Conservation (phyloP, 2,113 vertebrate species). For the Myanophis thanlyinensis region DNA sequence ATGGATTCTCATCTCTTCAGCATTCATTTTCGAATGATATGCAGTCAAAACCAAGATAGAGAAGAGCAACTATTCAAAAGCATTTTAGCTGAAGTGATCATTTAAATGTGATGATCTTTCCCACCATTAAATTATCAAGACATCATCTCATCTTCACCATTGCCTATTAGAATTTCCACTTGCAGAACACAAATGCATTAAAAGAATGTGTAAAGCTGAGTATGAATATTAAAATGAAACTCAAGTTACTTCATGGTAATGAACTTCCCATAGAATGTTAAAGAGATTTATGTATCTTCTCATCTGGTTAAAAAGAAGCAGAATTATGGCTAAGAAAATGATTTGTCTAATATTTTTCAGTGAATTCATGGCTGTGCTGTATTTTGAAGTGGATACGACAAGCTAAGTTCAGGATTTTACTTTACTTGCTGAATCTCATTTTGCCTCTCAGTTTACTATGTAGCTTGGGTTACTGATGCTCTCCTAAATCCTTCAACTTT, state of each 20-base stretch:
- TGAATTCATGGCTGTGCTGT: not conserved
- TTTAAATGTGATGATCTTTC: not conserved
- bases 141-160: not conserved
- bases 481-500: not conserved
- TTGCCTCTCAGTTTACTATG: not conserved
- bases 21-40: not conserved
- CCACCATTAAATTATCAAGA: not conserved
- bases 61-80: not conserved
- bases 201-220: not conserved
- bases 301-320: not conserved
- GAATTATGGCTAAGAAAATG: not conserved
- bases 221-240: not conserved
- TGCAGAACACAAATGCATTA: not conserved
- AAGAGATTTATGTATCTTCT: not conserved
- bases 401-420: not conserved
- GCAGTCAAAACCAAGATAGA: not conserved
- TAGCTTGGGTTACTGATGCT: not conserved
- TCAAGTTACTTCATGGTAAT: not conserved
- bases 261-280: not conserved
- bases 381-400: not conserved
- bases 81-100: not conserved
- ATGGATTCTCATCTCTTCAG: not conserved
- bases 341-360: not conserved
- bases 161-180: not conserved
- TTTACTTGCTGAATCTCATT: not conserved